Base-by-base conservation (phyloP, 2,888 invertebrate genomes). In the Ctenicera cuprea region DNA sequence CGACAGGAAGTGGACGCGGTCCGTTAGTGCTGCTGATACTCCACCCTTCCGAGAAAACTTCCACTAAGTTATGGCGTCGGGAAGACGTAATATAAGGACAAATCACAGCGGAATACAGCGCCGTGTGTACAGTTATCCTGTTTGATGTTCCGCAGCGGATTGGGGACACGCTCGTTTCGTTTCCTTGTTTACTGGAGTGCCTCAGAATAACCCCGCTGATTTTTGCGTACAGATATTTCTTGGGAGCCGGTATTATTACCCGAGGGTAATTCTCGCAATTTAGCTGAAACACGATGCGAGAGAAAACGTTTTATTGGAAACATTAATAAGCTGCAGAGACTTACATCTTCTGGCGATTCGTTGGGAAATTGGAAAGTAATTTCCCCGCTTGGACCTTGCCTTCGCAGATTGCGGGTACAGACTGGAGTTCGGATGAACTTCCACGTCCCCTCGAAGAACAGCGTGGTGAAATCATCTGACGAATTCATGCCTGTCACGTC, bases 41-140 rank as follows among this genome's bases (percentile, higher is more conserved):
- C 95, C 95, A 96, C 38, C 95, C 96, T 80, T 95, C 93, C 57
- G 95, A 95, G 85, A 95, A 96, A 61, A 95, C 92, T 87, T 95
- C 94, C 18, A 95, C 94, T 77, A 92, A 88, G 76, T 92, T 91
- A 71, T 92, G 90, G 30, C 90, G 89, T 54, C 87, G 86, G 52
- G 90, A 90, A 48, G 87, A 84, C 1, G 87, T 85, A 52, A 87
- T 87, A 74, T 89, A 87, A 3, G 91, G 92, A 80, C 93, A 93
- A 3, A 91, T 89, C 14, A 90, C 86, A n/a, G 88, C 89, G 68
- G 89, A 88, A 50, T 89, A 87, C 11, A 87, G 82, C 26, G 92
- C 91, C 52, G 94, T 93, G 83, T 95, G 94, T 3, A 96, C 90
- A 2, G 94, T 91, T 73, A 95, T 92, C 64, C 96, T 89, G 81